Base-by-base conservation (phyloP, 2,113 vertebrate species). In the Melospiza georgiana region DNA sequence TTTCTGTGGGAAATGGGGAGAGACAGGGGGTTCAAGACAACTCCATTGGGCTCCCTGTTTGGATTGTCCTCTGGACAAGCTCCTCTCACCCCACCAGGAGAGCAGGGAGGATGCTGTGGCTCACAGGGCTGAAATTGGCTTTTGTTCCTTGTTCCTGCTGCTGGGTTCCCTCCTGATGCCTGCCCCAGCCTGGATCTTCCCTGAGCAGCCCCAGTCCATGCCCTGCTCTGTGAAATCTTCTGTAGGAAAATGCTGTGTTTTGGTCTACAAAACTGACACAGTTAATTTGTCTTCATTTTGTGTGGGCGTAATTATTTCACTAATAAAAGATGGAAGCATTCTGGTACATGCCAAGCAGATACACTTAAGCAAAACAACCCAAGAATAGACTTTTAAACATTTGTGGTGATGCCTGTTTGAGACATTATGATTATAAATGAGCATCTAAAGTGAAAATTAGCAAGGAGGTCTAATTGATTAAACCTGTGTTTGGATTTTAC, bases 151-250 rank as follows among this genome's bases (percentile, higher is more conserved):
- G 41, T 9, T 15, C 13, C 13, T 54, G 30, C 28, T 63, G 8
- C 25, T 0, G 1, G 18, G 13, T 23, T 87, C 35, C 19, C n/a
- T 71, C 48, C 43, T 31, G 22, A n/a, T 19, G 19, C 11, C 68
- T 41, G n/a, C 15, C n/a, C 28, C 46, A 30, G 46, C 44, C 55
- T 61, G 31, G 31, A 20, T 17, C 37, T 89, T 52, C 18, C 19
- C 17, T 0, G 2, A 63, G 55, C 41, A 82, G 16, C 9, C 31
- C 5, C 18, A 14, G 54, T 1, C 5, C 0, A 0, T 61, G 8
- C 19, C 41, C 72, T 65, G 11, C 37, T 55, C 28, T 22, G 65
- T 44, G 17, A 66, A 72, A 44, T 15, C 25, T 61, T 21, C 46
- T 8, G 3, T 3, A 35, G 24, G 35, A 83, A 73, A 69, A 48